Percentiles rank a stretch among this genome's conserved stretches.
Evolutionary conservation across 2,113 vertebrate genomes (phyloP).

Genomic region (Notothenia coriiceps): DNA sequence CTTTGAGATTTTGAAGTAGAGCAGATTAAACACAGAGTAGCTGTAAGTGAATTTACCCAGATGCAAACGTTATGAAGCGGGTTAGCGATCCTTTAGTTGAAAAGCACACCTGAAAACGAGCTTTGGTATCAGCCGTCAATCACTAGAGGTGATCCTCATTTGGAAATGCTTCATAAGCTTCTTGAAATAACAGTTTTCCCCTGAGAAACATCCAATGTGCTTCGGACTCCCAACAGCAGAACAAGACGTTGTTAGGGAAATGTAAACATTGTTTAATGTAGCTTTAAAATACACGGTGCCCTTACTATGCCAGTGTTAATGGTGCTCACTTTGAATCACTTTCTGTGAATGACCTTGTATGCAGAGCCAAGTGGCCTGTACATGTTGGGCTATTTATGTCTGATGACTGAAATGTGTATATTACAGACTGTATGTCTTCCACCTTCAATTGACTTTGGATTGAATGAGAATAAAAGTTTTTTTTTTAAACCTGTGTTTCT

Average conservation of each 20-base stretch:
- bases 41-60: not conserved
- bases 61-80: too few relatives aligned
- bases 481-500: not conserved
- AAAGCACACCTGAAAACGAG: too few relatives aligned
- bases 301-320: constrained; percentile 14
- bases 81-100: too few relatives aligned
- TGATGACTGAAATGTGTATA: constrained; percentile 15
- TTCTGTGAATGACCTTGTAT: not conserved
- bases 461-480: constrained; percentile 24
- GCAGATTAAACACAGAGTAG: not conserved
- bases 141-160: too few relatives aligned
- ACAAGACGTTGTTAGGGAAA: not conserved
- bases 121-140: too few relatives aligned
- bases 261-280: not conserved
- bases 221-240: not conserved
- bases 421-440: not conserved
- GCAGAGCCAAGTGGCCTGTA: not conserved
- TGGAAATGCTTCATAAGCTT: not conserved
- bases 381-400: constrained; percentile 1
- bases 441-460: constrained; percentile 3
- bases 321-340: constrained; percentile 4
- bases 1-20: not conserved
- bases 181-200: not conserved
- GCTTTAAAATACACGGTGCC: constrained; percentile 2
- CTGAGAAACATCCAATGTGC: not conserved